Evolutionary conservation across 2,113 vertebrate species (phyloP).

Genomic region (Tragelaphus buxtoni): DNA sequence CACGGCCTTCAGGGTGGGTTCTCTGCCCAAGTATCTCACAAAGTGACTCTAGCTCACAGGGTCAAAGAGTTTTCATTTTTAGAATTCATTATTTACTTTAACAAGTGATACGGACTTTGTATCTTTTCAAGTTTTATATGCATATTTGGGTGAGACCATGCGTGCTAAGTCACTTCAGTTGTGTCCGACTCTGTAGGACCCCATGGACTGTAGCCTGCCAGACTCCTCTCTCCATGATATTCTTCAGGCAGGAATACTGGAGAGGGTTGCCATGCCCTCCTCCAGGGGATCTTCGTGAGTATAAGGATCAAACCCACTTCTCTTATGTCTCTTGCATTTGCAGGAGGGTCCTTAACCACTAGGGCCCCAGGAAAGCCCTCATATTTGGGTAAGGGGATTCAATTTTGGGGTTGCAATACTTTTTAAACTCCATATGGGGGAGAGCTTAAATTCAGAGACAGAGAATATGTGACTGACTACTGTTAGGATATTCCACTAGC

Average conservation of each 20-base stretch:
- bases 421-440: neutral
- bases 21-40: neutral
- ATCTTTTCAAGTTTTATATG: neutral
- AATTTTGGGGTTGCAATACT: neutral
- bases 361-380: neutral
- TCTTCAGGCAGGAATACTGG: neutral
- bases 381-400: neutral
- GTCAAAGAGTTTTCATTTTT: neutral
- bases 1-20: rapidly evolving
- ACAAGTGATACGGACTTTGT: neutral
- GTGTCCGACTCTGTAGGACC: neutral
- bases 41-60: neutral
- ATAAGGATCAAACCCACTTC: neutral
- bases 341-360: neutral
- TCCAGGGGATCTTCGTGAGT: neutral
- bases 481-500: neutral
- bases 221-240: neutral
- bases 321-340: neutral
- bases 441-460: neutral
- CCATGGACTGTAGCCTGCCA: neutral
- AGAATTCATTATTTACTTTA: neutral
- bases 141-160: neutral
- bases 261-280: neutral
- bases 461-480: neutral
- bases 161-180: neutral